Base-by-base conservation (phyloP, 2,888 invertebrate genomes). In the Drosophila niveifrons region DNA sequence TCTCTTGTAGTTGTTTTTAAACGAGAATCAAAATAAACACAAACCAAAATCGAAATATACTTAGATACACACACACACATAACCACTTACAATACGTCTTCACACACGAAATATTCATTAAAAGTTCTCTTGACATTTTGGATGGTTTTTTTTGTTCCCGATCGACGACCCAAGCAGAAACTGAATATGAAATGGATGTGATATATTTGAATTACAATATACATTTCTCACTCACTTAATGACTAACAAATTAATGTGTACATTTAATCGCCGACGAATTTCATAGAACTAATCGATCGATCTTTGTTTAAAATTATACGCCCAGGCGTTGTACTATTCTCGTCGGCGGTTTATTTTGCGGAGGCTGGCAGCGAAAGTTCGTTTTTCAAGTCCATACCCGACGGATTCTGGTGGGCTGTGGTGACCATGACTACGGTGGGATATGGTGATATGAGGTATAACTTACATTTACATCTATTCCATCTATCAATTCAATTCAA, bases 331-430 rank as follows among this genome's bases (percentile, higher is more conserved):
- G 98, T 99, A 94, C 97, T 99, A 94, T 99, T 99, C 96, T 98
- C 98, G 94, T 98, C 98, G 94, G 99, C 99, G 94, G 99, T 99
- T 94, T 99, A 99, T 96, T 99, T 99, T 95, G 99, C 99, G 94
- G 99, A 99, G 95, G 98, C 98, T 94, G 99, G 99, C 95, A 97
- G 98, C 94, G 98, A 98, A 95, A 97, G 97, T 95, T 98, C 99
- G 93, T 98, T 98, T 96, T 99, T 99, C 97, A 98, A 98, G 95
- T 98, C 98, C 94, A 99, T 99, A 95, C 99, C 99, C 93, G 98
- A 98, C 95, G 99, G 98, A 94, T 99, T 99, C 96, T 99, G 99
- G 99, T 99, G 99, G 99, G 98, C 98, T 94, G 98, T 99, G 94
- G 99, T 99, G 94, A 99, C 97, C 94, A 97, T 97, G 97, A 97